These are phyloP conservation scores for Cephus sareptanus DNA, from an alignment of 2,888 invertebrate species.

Conservation along the genomic window DNA sequence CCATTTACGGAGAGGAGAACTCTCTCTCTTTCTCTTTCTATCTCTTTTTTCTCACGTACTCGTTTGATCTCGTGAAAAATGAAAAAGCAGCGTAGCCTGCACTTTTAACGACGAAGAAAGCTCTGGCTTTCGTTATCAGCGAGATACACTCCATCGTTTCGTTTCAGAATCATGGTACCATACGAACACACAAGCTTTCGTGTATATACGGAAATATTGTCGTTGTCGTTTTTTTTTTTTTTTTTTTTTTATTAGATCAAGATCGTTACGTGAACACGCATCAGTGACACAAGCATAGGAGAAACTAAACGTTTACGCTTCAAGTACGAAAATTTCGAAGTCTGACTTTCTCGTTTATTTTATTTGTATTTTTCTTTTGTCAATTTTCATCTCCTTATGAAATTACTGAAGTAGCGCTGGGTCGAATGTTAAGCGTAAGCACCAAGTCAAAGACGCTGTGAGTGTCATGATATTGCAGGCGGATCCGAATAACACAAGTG, in stretches of 20 bases:
- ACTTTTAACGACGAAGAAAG: slow-evolving; percentile 18
- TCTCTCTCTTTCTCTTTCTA: too few species aligned
- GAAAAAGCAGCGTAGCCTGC: slow-evolving; percentile 20
- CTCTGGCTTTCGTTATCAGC: slow-evolving; percentile 24
- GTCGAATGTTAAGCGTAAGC: background rate
- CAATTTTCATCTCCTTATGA: background rate
- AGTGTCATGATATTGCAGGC: background rate
- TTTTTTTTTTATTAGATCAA: background rate
- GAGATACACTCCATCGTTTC: slow-evolving; percentile 13
- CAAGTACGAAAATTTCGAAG: background rate
- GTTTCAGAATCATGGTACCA: too few species aligned
- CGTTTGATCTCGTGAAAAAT: slow-evolving; percentile 13
- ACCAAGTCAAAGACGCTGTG: background rate
- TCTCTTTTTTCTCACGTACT: background rate
- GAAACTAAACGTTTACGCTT: background rate
- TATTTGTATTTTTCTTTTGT: background rate
- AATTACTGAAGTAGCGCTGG: background rate
- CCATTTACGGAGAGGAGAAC: too few species aligned
- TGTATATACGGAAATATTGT: background rate
- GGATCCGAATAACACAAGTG: background rate
- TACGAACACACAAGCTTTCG: too few species aligned
- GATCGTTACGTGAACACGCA: background rate
- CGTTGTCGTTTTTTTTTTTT: background rate
- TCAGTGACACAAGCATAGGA: background rate
- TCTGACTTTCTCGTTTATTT: background rate